Conservation (phyloP, 2,888 invertebrate species). For the Eupithecia tripunctaria region DNA sequence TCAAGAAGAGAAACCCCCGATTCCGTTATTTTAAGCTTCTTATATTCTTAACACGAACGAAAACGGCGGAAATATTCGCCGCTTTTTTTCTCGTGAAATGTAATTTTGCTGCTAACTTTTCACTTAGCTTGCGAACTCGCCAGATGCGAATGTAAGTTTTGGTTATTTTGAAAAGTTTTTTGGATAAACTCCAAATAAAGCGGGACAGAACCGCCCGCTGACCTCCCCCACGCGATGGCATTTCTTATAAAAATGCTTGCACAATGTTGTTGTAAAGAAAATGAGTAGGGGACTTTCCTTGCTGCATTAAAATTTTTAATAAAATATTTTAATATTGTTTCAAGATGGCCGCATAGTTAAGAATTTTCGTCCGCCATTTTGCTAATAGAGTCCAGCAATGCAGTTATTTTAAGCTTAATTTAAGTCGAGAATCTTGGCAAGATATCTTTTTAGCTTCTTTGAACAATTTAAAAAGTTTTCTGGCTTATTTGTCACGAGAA, state of each 20-base stretch:
- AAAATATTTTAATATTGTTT: constrained; percentile 39
- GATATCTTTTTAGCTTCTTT: background rate
- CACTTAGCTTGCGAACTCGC: constrained; percentile 69
- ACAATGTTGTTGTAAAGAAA: constrained; percentile 41
- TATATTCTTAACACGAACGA: constrained; percentile 71
- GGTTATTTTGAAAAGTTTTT: constrained; percentile 71
- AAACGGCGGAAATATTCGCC: constrained; percentile 54
- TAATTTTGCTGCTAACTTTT: constrained; percentile 76
- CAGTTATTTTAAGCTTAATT: background rate
- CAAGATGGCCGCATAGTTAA: constrained; percentile 25
- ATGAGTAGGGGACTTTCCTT: constrained; percentile 36
- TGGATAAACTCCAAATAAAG: constrained; percentile 70
- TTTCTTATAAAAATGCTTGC: constrained; percentile 48
- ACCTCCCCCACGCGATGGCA: constrained; percentile 39
- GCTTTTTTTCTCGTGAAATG: constrained; percentile 62
- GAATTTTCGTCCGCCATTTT: constrained; percentile 34
- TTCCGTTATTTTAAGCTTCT: constrained; percentile 75
- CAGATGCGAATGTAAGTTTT: constrained; percentile 66
- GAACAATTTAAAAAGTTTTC: background rate
- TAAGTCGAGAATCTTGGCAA: background rate
- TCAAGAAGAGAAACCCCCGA: constrained; percentile 52
- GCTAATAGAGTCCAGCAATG: constrained; percentile 17
- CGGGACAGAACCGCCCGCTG: constrained; percentile 45
- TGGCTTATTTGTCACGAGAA: background rate
- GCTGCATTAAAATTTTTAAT: constrained; percentile 47